These are phyloP conservation scores for Opisthocomus hoazin DNA, from an alignment of 2,113 vertebrate species.

Conservation along the genomic window DNA sequence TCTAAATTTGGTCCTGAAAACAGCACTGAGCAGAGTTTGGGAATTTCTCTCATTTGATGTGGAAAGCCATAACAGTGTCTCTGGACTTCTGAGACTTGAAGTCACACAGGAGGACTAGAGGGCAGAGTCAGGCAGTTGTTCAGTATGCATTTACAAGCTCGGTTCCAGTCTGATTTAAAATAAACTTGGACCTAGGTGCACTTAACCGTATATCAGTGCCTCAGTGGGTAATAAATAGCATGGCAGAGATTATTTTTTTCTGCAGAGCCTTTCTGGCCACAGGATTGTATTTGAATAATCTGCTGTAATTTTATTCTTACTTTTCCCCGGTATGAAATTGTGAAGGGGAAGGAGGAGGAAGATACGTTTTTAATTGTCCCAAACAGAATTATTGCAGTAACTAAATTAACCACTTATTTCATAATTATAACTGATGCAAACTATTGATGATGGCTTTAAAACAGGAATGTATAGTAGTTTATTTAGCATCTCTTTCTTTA, in stretches of 20 bases:
- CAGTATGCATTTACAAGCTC: not conserved
- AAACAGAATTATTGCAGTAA: not conserved
- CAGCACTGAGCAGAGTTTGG: not conserved
- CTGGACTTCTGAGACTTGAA: not conserved
- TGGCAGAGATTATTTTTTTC: not conserved
- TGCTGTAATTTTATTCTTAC: not conserved
- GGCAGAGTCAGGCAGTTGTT: not conserved
- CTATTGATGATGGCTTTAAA: constrained; percentile 6
- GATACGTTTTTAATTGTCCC: not conserved
- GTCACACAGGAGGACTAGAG: not conserved
- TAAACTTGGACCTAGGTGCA: not conserved
- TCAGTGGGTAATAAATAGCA: not conserved
- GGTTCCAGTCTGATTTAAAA: not conserved
- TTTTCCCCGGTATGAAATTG: not conserved
- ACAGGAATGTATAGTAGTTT: not conserved
- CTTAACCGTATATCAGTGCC: not conserved
- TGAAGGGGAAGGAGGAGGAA: not conserved
- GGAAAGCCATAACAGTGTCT: not conserved
- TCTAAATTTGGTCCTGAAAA: not conserved
- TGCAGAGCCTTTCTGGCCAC: not conserved
- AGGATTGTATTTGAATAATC: not conserved
- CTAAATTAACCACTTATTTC: not conserved
- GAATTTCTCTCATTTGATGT: not conserved
- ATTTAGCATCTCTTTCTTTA: not conserved
- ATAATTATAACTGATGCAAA: not conserved